These are phyloP conservation scores for Netelia inedita DNA, from an alignment of 2,888 invertebrate genomes.

Conservation along the genomic window DNA sequence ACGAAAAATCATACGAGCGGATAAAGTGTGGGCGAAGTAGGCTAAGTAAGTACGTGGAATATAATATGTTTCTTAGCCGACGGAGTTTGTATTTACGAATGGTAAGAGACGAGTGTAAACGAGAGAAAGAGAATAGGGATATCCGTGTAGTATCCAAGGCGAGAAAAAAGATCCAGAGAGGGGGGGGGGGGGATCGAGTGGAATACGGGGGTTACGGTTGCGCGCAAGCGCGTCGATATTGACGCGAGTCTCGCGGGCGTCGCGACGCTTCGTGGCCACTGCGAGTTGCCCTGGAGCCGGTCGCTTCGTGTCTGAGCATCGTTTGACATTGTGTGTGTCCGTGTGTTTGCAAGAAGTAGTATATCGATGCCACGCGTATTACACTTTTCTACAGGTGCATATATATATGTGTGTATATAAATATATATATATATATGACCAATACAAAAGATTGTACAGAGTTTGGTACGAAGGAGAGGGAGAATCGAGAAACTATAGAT, in stretches of 20 bases:
- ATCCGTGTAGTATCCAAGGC: not conserved
- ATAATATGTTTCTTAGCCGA: slow-evolving; percentile 24
- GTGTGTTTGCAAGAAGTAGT: not conserved
- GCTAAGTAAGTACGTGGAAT: slow-evolving; percentile 32
- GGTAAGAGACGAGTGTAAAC: slow-evolving; percentile 33
- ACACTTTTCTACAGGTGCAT: not conserved
- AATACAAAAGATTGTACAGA: not conserved
- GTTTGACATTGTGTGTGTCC: slow-evolving; percentile 24
- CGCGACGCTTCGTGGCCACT: slow-evolving; percentile 67
- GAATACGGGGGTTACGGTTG: slow-evolving; percentile 46
- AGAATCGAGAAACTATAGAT: slow-evolving; percentile 57
- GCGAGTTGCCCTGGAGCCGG: slow-evolving; percentile 64
- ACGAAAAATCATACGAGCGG: slow-evolving; percentile 58
- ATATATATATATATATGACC: not conserved
- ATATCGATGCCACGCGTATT: slow-evolving; percentile 37
- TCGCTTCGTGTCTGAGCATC: slow-evolving; percentile 9
- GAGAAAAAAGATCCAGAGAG: not conserved
- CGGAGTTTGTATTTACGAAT: slow-evolving; percentile 51
- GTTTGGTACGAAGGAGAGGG: not conserved
- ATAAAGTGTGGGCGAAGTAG: slow-evolving; percentile 59
- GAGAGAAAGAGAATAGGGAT: slow-evolving; percentile 17
- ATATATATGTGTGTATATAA: not conserved
- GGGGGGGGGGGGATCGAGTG: not conserved
- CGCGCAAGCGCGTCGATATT: slow-evolving; percentile 82
- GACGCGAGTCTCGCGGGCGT: slow-evolving; percentile 74